A percentile compares a stretch with the other conserved stretches of the same genome.
These are phyloP conservation scores for Amazona finschi DNA, from an alignment of 2,797 vertebrate genomes.

Conservation along the genomic window DNA sequence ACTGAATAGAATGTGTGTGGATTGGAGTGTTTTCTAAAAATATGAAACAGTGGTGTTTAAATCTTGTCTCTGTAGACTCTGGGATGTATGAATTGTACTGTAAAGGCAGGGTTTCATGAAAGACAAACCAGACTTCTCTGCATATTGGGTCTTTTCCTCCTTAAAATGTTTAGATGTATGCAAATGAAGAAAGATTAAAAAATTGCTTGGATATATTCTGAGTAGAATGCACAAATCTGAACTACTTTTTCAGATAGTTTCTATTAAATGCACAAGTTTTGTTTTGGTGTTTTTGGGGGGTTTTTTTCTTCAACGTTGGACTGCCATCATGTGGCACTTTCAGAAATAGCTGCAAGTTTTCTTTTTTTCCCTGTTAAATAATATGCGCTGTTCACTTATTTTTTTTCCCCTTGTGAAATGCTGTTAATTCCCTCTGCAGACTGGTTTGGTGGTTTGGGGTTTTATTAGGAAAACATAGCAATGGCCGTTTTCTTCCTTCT, in stretches of 20 bases:
- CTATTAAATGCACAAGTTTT: fast-evolving
- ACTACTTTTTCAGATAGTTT: background rate
- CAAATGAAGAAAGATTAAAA: background rate
- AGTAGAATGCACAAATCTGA: background rate
- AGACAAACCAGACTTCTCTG: background rate
- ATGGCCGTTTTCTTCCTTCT: background rate
- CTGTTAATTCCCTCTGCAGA: background rate
- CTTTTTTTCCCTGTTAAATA: background rate
- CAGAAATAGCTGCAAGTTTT: background rate
- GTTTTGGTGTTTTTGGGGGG: background rate
- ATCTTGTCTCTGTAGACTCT: background rate
- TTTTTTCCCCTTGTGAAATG: background rate
- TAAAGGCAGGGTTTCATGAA: background rate
- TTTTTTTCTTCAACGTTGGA: background rate
- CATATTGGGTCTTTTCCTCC: background rate
- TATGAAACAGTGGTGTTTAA: background rate
- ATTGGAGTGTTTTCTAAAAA: background rate
- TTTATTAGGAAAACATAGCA: background rate
- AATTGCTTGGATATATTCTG: background rate
- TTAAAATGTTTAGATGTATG: background rate
- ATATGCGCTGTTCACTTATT: background rate
- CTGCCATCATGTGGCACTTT: conserved; percentile 31
- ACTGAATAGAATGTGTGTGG: background rate
- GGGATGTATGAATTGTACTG: background rate
- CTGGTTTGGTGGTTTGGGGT: background rate